phyloP scores from a whole-genome alignment of 2,113 vertebrate species.

The cat (Felis catus) region F.catus_Fca126_mat1.0 CM031426.1:17362001-17362500 shows the following conservation, averaged over 20 bases:
- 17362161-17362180: background rate
- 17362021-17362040: slow-evolving; percentile 4
- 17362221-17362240: background rate
- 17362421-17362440: background rate
- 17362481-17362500: background rate
- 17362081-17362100: background rate
- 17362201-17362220: slow-evolving; percentile 25
- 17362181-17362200: background rate
- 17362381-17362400: slow-evolving; percentile 14
- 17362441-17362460: background rate
- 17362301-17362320: background rate
- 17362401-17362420: background rate
- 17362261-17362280: background rate
- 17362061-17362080: background rate
- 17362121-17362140: background rate
- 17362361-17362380: background rate
- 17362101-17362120: background rate
- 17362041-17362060: background rate
- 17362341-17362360: background rate
- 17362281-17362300: background rate
- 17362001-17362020: background rate
- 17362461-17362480: slow-evolving; percentile 25
- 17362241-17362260: slow-evolving; percentile 6
- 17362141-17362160: background rate
- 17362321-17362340: background rate